These are phyloP conservation scores for Macrotrachela quadricornifera DNA, from an alignment of 1,140 invertebrate genomes.

Conservation along the genomic window DNA sequence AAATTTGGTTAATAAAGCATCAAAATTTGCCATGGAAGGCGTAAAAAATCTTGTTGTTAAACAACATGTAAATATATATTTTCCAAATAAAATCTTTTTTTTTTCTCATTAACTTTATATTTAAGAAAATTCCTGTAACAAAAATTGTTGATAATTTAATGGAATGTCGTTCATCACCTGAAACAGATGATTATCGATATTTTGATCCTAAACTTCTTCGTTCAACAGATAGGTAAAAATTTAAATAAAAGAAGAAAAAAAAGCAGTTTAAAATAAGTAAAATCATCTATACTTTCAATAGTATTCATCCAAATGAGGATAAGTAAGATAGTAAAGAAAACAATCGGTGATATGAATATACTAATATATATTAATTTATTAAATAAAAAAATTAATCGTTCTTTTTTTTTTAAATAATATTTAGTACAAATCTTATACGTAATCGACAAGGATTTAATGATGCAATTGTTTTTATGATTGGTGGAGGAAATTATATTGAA, in stretches of 20 bases:
- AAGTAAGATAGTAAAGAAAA: no score
- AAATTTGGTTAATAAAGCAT: slow-evolving; percentile 82
- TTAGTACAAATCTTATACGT: no score
- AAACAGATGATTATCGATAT: slow-evolving; percentile 66
- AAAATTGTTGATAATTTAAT: slow-evolving; percentile 73
- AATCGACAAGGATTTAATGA: no score
- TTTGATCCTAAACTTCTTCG: slow-evolving; percentile 84
- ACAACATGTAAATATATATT: slow-evolving; percentile 52
- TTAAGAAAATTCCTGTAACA: slow-evolving; percentile 62
- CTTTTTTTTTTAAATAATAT: no score
- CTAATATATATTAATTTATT: no score
- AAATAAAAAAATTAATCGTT: no score
- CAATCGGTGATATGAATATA: no score
- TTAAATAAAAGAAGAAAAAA: no score
- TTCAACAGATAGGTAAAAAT: no score
- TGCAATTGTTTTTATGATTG: slow-evolving; percentile 83
- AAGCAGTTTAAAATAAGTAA: no score
- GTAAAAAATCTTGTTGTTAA: slow-evolving; percentile 97
- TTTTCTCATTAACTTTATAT: not conserved
- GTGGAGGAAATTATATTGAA: slow-evolving; percentile 96
- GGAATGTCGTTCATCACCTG: slow-evolving; percentile 45
- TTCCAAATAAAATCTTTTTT: not conserved
- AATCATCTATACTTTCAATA: no score
- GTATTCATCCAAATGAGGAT: no score
- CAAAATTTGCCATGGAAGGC: slow-evolving; percentile 96